Base-by-base conservation (phyloP, 2,888 invertebrate genomes). In the Megaustenia siamemsis region DNA sequence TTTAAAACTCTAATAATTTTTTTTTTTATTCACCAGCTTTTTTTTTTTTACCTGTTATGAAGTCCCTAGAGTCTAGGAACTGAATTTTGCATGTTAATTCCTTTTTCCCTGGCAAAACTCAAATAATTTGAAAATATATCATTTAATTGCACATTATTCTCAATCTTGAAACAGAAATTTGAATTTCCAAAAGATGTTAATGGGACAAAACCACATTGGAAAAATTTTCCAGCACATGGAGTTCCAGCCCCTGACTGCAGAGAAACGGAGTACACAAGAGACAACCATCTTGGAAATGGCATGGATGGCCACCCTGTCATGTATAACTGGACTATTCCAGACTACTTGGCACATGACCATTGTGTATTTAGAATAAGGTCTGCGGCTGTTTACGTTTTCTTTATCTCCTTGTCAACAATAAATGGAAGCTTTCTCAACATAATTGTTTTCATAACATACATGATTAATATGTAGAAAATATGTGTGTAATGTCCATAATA, bases 281-380 rank as follows among this genome's bases (percentile, higher is more conserved):
- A 94, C 87, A 94, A 94, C 89, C 93, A 94, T 88, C 92, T 94
- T 53, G 94, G 94, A 78, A 93, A 94, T 84, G 92, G 91, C 6
- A 40, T 91, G 0, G 92, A 91, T 80, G 94, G 93, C n/a, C 88
- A 92, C 49, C 91, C 93, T 2, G 89, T 89, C 68, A 85, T 90
- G 80, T 94, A 89, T 87, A 93, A 93, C 89, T 94, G 94, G 94
- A 94, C 93, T 6, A 63, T 94, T 4, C 94, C 94, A 8, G 40
- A n/a, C 28, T 90, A 92, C 63, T 85, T 90, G 2, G 87, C 89
- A 18, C 89, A 90, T 56, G 92, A 93, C 60, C 89, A 89, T n/a
- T 94, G 94, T 91, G 91, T 90, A 1, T 53, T 94, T 6, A 90
- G 94, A 87, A 92, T 94, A 63, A 93, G 94, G 93, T 93, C 80